Percentiles rank a stretch among this genome's conserved stretches.
These are phyloP conservation scores for Athrips mouffetella DNA, from an alignment of 2,888 invertebrate genomes.

Conservation along the genomic window DNA sequence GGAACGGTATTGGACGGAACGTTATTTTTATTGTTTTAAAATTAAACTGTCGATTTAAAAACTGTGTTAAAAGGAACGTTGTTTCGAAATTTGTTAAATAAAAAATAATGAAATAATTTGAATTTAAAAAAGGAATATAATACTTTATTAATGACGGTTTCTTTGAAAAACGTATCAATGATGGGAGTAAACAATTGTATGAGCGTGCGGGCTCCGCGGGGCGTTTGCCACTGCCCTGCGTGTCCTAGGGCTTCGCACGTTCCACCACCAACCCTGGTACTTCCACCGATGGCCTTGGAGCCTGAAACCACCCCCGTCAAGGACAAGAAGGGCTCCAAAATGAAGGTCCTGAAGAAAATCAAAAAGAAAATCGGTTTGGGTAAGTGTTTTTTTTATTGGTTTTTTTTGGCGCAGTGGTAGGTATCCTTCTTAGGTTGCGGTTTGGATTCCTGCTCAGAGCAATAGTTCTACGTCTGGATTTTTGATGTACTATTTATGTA, in stretches of 20 bases:
- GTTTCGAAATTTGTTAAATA: neutral
- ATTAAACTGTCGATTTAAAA: too few relatives aligned
- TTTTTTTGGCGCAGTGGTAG: conserved; percentile 1
- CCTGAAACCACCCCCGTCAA: conserved; percentile 68
- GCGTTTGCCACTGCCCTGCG: conserved; percentile 76
- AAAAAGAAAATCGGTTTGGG: conserved; percentile 92
- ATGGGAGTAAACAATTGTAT: conserved; percentile 77
- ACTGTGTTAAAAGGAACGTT: neutral
- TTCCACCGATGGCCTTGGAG: conserved; percentile 70
- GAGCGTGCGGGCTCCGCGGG: conserved; percentile 75
- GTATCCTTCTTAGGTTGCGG: too few relatives aligned
- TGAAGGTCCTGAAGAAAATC: conserved; percentile 94
- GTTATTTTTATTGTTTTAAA: too few relatives aligned
- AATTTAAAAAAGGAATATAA: neutral
- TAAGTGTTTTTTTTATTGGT: conserved; percentile 65
- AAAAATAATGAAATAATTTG: neutral
- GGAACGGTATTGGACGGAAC: neutral
- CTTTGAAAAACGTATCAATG: conserved; percentile 44
- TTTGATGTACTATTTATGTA: too few relatives aligned
- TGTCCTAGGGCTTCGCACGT: conserved; percentile 68
- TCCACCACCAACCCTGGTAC: conserved; percentile 67
- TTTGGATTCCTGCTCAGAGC: too few relatives aligned
- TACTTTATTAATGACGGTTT: conserved; percentile 5
- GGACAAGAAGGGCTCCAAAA: conserved; percentile 80
- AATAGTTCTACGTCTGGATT: too few relatives aligned